Percentiles rank a stretch among this genome's conserved stretches.
phyloP scores from a whole-genome alignment of 2,113 vertebrate genomes.

The Sialia sialis region DNA sequence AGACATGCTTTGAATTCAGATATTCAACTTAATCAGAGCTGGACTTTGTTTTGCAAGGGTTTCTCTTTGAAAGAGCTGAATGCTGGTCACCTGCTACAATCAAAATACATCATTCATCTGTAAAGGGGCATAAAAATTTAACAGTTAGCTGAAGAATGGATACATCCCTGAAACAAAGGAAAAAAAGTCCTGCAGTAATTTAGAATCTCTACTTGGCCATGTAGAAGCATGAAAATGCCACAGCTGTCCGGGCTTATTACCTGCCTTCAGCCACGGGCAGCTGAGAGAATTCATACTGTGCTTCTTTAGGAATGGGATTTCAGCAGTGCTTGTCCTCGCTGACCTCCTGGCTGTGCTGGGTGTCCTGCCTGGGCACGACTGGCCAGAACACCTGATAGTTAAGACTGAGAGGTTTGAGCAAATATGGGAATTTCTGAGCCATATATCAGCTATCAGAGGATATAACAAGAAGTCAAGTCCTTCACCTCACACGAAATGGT shows the following conservation, averaged over 20 bases:
- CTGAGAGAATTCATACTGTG: not conserved
- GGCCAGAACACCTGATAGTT: not conserved
- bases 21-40: conserved; percentile 67
- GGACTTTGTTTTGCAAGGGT: conserved; percentile 36
- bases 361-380: not conserved
- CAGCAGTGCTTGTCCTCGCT: not conserved
- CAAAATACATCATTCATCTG: conserved; percentile 27
- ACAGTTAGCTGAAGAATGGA: not conserved
- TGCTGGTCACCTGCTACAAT: conserved; percentile 8
- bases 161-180: not conserved
- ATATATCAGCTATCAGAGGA: not conserved
- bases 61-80: conserved; percentile 18
- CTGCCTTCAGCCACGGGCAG: not conserved
- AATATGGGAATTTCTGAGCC: not conserved
- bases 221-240: not conserved
- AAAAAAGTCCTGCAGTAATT: not conserved
- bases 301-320: not conserved
- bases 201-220: not conserved
- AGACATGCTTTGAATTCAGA: conserved; percentile 80
- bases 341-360: not conserved
- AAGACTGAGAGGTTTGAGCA: not conserved
- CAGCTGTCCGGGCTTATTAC: not conserved
- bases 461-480: not conserved
- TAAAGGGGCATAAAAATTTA: conserved; percentile 25
- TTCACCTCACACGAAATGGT: not conserved